phyloP scores from a whole-genome alignment of 2,888 invertebrate genomes.

The Diogma glabrata region DNA sequence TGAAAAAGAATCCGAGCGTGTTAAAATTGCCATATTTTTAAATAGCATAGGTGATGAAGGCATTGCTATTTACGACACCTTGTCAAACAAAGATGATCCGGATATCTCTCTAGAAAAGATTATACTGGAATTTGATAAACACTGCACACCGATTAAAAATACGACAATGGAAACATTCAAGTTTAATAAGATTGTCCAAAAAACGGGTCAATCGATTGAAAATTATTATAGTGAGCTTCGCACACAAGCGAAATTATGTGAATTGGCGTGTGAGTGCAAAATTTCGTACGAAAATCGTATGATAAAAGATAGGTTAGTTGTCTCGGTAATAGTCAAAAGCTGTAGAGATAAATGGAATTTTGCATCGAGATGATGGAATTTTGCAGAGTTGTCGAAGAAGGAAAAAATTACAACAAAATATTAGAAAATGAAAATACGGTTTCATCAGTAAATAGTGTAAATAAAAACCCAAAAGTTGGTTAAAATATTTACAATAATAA shows the following conservation, averaged over 20 bases:
- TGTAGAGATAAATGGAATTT: not conserved
- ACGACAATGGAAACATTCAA: not conserved
- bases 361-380: not conserved
- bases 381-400: not conserved
- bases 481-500: too few species aligned
- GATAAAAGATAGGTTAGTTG: not conserved
- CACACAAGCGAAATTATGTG: not conserved
- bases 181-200: not conserved
- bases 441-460: too few species aligned
- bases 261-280: not conserved
- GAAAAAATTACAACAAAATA: not conserved
- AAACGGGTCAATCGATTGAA: not conserved
- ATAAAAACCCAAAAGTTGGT: not conserved
- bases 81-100: not conserved
- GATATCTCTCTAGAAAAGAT: not conserved
- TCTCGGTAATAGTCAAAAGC: not conserved
- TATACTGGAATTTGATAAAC: not conserved
- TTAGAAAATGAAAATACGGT: too few species aligned
- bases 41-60: not conserved
- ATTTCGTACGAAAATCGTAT: not conserved
- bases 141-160: not conserved
- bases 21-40: not conserved
- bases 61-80: not conserved
- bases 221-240: not conserved
- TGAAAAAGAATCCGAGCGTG: not conserved